Conservation (phyloP, 2,113 vertebrate genomes). For the Phylloscopus whistleri region DNA sequence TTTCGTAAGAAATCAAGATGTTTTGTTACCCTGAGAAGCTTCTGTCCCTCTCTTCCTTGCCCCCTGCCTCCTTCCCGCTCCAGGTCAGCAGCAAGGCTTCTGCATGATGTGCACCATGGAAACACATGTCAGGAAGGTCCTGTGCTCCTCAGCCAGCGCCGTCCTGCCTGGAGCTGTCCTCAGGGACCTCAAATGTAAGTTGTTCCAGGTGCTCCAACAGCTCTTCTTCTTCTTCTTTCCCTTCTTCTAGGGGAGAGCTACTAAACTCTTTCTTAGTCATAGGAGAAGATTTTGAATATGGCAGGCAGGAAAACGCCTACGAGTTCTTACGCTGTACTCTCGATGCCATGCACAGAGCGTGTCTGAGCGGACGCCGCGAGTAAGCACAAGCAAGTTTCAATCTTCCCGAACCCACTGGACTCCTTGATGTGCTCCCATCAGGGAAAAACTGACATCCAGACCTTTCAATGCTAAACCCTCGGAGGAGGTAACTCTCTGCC, state of each 20-base stretch:
- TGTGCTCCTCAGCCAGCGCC: background rate
- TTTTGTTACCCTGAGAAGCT: background rate
- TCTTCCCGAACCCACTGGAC: fast-evolving
- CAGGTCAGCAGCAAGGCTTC: background rate
- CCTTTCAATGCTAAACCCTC: background rate
- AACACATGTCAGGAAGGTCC: background rate
- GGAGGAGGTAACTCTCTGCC: background rate
- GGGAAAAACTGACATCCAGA: background rate
- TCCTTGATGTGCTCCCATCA: background rate
- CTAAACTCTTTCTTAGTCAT: constrained; percentile 74
- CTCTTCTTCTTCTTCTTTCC: background rate
- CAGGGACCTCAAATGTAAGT: background rate
- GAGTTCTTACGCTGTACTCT: constrained; percentile 88
- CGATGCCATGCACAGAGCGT: constrained; percentile 91
- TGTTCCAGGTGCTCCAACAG: background rate
- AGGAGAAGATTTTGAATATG: constrained; percentile 87
- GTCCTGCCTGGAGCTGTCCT: background rate
- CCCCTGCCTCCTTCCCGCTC: background rate
- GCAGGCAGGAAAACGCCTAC: constrained; percentile 88
- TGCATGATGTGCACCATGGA: background rate
- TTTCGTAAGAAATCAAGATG: background rate
- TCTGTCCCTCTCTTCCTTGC: background rate
- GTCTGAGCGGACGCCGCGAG: constrained; percentile 80
- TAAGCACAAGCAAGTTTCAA: constrained; percentile 49
- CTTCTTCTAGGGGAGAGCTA: background rate